Evolutionary conservation across 1,140 invertebrate species (phyloP).

Genomic region (Spodoptera frugiperda): DNA sequence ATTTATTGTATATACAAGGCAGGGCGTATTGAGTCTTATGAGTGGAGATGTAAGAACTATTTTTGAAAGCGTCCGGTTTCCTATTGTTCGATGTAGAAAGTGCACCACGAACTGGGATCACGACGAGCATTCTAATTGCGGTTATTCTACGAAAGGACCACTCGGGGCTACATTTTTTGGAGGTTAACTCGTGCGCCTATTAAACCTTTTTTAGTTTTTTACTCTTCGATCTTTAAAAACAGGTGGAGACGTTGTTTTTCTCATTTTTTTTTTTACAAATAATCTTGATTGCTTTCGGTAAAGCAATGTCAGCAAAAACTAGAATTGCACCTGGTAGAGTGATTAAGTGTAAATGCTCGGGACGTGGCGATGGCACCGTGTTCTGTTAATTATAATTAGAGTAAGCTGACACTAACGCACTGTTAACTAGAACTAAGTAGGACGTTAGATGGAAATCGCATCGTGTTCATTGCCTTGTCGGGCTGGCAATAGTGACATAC

Average conservation of each 20-base stretch:
- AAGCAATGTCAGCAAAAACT: not conserved
- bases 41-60: constrained; percentile 2
- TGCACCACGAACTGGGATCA: constrained; percentile 69
- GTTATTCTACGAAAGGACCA: constrained; percentile 61
- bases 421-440: not conserved
- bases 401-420: constrained; percentile 6
- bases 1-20: not conserved
- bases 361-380: not conserved
- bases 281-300: not conserved
- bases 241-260: constrained; percentile 8
- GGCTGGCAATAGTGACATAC: no score
- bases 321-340: not conserved
- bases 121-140: constrained; percentile 72
- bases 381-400: constrained; percentile 7
- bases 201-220: constrained; percentile 19
- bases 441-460: not conserved
- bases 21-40: constrained; percentile 34
- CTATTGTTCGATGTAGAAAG: constrained; percentile 78
- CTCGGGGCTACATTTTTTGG: constrained; percentile 30
- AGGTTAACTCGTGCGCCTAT: constrained; percentile 14
- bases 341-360: no score
- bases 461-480: not conserved
- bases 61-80: constrained; percentile 33
- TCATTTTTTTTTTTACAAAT: not conserved
- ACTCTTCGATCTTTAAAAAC: not conserved